These are phyloP conservation scores for Amblyjoppa proteus DNA, from an alignment of 2,888 invertebrate species.

Conservation along the genomic window DNA sequence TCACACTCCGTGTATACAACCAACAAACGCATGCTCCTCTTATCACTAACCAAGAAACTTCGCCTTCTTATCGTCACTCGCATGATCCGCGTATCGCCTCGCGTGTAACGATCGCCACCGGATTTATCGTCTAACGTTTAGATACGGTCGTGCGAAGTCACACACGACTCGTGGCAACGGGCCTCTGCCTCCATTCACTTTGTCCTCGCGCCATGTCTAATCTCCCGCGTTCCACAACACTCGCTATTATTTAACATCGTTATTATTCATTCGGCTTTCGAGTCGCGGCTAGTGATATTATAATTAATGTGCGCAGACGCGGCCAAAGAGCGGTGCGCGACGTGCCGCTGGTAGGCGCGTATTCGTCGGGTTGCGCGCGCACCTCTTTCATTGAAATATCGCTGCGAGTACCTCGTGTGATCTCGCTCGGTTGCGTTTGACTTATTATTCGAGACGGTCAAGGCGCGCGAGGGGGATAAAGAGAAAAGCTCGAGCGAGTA, in stretches of 20 bases:
- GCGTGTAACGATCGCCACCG: constrained; percentile 14
- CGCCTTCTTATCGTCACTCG: constrained; percentile 1
- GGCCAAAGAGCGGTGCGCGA: neutral
- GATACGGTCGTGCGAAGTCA: neutral
- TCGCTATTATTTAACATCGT: constrained; percentile 30
- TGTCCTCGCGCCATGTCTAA: constrained; percentile 34
- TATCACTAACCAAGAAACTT: neutral
- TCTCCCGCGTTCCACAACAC: constrained; percentile 45
- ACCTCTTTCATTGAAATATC: constrained; percentile 34
- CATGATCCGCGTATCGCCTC: constrained; percentile 16
- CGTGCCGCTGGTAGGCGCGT: neutral
- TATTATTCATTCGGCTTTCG: neutral
- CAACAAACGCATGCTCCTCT: neutral
- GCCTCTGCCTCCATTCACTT: constrained; percentile 21
- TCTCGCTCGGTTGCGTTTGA: constrained; percentile 39
- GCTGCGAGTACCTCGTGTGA: constrained; percentile 27
- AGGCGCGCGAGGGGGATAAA: neutral
- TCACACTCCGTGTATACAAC: neutral
- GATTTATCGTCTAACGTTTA: constrained; percentile 8
- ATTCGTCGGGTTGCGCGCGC: constrained; percentile 15
- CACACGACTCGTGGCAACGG: neutral
- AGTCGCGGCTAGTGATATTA: constrained; percentile 6
- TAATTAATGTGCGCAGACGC: constrained; percentile 34
- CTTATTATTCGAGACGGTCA: constrained; percentile 19
- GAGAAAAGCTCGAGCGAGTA: neutral